phyloP scores from a whole-genome alignment of 2,888 invertebrate genomes.

The Antheraea assamensis region DNA sequence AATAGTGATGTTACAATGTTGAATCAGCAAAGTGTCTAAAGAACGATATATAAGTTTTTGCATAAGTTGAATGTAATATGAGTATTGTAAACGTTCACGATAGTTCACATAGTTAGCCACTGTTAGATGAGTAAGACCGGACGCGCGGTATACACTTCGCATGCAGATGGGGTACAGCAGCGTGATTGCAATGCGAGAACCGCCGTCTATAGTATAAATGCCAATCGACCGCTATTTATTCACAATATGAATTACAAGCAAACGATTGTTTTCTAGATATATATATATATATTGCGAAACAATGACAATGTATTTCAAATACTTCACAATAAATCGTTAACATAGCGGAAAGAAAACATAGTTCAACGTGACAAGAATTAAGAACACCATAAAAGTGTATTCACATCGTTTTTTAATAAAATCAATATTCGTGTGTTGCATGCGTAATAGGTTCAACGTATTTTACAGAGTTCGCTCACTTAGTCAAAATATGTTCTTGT shows the following conservation, averaged over 20 bases:
- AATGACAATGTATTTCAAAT: slow-evolving; percentile 65
- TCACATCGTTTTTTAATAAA: slow-evolving; percentile 33
- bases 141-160: slow-evolving; percentile 66
- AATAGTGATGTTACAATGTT: background rate
- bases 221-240: slow-evolving; percentile 65
- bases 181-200: slow-evolving; percentile 77
- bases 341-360: slow-evolving; percentile 66
- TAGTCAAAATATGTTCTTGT: slow-evolving; percentile 29
- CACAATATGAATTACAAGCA: slow-evolving; percentile 68
- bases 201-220: slow-evolving; percentile 75
- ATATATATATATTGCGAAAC: slow-evolving; percentile 64
- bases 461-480: slow-evolving; percentile 40
- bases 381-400: background rate
- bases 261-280: slow-evolving; percentile 68
- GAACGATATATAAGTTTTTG: background rate
- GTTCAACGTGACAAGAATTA: slow-evolving; percentile 48
- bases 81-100: slow-evolving; percentile 46
- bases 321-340: slow-evolving; percentile 51
- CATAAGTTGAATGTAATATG: slow-evolving; percentile 24
- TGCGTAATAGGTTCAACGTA: slow-evolving; percentile 25
- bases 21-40: background rate
- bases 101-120: slow-evolving; percentile 60
- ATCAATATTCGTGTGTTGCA: slow-evolving; percentile 36
- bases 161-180: slow-evolving; percentile 67
- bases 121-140: slow-evolving; percentile 77